A percentile compares a stretch with the other conserved stretches of the same genome.
These are phyloP conservation scores for Ctenodactylus gundi DNA, from an alignment of 2,113 vertebrate species.

Conservation along the genomic window DNA sequence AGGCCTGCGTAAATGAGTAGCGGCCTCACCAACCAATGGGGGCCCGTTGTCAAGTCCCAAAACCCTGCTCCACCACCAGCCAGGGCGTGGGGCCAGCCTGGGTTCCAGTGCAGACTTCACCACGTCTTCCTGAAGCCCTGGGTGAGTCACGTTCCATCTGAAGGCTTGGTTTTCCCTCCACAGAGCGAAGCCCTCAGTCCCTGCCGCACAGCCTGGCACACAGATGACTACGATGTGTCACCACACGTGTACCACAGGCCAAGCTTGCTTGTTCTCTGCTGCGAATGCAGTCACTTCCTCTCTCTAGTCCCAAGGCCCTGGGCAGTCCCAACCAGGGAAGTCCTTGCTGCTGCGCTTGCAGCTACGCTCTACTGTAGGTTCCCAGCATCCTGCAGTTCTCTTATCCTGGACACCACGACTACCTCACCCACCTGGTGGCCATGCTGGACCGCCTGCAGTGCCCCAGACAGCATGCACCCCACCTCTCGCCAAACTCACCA, in stretches of 20 bases:
- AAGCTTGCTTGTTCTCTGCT: not conserved
- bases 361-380: not conserved
- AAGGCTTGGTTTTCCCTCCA: not conserved
- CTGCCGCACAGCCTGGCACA: not conserved
- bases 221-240: not conserved
- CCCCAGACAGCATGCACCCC: no score
- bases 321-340: not conserved
- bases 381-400: not conserved
- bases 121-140: not conserved
- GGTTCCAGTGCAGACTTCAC: not conserved
- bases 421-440: not conserved
- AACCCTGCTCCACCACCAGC: not conserved
- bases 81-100: not conserved
- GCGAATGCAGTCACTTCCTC: constrained; percentile 30
- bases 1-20: not conserved
- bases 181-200: not conserved
- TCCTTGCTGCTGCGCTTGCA: not conserved
- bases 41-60: not conserved
- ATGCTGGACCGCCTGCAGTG: not conserved
- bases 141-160: not conserved
- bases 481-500: not conserved
- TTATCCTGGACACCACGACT: not conserved
- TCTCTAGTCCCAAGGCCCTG: not conserved
- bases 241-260: not conserved
- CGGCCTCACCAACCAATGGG: not conserved